Percentiles rank a stretch among this genome's conserved stretches.
Evolutionary conservation across 2,113 vertebrate species (phyloP).

Genomic region (Mobula hypostoma): DNA sequence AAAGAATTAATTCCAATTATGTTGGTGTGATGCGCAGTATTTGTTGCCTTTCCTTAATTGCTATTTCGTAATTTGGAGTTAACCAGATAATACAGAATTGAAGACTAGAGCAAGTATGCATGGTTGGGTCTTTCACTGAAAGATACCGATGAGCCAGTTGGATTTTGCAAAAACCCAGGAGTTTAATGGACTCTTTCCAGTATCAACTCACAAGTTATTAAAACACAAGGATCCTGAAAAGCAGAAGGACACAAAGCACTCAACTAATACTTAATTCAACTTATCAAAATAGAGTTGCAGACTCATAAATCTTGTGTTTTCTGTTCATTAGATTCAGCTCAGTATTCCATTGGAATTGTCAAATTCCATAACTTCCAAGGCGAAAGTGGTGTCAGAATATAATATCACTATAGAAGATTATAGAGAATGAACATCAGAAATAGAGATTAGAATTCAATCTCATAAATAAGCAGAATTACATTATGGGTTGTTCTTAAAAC

Average conservation of each 20-base stretch:
- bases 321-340: background rate
- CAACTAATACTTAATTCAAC: background rate
- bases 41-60: background rate
- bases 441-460: constrained; percentile 5
- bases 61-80: background rate
- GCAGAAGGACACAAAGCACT: too few species aligned
- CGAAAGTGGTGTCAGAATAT: too few species aligned
- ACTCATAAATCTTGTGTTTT: background rate
- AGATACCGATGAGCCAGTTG: background rate
- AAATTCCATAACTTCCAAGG: background rate
- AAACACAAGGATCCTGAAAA: too few species aligned
- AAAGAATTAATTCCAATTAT: background rate
- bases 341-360: background rate
- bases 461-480: background rate
- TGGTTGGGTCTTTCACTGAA: background rate
- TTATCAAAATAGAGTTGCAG: background rate
- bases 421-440: background rate
- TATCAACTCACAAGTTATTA: background rate
- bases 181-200: background rate
- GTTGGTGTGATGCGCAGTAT: background rate
- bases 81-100: background rate
- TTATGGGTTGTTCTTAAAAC: background rate
- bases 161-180: background rate
- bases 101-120: background rate
- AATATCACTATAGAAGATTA: background rate